These are phyloP conservation scores for Pelecanoides urinatrix DNA, from an alignment of 2,113 vertebrate species.

Conservation along the genomic window DNA sequence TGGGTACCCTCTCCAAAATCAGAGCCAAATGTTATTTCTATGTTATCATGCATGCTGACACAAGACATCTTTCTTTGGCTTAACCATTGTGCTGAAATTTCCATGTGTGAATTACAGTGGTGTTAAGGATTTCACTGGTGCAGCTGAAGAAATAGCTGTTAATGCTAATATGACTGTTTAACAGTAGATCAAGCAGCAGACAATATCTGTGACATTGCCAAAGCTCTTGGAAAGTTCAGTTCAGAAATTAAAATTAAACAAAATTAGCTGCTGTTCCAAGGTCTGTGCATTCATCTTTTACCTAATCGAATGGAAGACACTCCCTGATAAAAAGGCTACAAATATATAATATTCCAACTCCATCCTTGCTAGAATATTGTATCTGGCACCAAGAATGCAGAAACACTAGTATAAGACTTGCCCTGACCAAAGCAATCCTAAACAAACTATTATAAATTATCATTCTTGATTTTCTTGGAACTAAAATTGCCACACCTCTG, in stretches of 20 bases:
- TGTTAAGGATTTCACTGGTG: neutral
- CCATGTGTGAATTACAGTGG: neutral
- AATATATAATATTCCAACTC: neutral
- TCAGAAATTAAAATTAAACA: neutral
- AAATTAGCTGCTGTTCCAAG: neutral
- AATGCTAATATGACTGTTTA: neutral
- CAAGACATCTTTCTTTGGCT: neutral
- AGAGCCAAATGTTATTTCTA: neutral
- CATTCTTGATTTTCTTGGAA: neutral
- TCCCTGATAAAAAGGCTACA: neutral
- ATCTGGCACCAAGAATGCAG: neutral
- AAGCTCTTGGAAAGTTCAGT: neutral
- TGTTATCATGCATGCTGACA: rapidly evolving
- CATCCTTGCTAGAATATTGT: neutral
- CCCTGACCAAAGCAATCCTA: neutral
- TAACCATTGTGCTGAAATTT: neutral
- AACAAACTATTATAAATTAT: neutral
- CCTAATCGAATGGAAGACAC: neutral
- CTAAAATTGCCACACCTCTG: neutral
- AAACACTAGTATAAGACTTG: neutral
- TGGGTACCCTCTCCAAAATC: neutral
- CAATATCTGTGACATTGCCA: neutral
- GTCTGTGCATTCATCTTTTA: neutral
- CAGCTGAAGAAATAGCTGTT: neutral
- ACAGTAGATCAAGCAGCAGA: neutral